Percentiles rank a stretch among this genome's conserved stretches.
Evolutionary conservation across 1,140 invertebrate genomes (phyloP).

Genomic region (Drosophila nasuta): DNA sequence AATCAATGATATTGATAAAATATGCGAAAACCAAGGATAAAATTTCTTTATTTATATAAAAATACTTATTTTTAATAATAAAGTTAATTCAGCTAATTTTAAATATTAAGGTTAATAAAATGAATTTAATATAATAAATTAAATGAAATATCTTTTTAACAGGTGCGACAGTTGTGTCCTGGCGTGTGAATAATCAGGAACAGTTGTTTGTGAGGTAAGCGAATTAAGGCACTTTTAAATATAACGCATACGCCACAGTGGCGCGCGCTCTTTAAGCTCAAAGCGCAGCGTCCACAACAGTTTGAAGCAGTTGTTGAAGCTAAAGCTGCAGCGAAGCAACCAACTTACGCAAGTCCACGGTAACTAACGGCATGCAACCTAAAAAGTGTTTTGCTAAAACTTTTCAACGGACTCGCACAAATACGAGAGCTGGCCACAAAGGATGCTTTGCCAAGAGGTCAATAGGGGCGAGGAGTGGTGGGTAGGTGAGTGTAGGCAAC

Average conservation of each 20-base stretch:
- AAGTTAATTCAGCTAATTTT: too few species aligned
- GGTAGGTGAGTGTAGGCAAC: background rate
- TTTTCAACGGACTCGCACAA: slow-evolving; percentile 56
- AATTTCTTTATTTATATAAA: too few species aligned
- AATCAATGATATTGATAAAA: too few species aligned
- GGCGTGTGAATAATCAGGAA: slow-evolving; percentile 97
- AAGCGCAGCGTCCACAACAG: slow-evolving; percentile 22
- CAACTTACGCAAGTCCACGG: slow-evolving; percentile 73
- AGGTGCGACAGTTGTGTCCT: slow-evolving; percentile 97
- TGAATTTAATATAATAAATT: too few species aligned
- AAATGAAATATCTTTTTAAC: slow-evolving; percentile 57
- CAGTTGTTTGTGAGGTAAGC: slow-evolving; percentile 96
- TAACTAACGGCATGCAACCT: slow-evolving; percentile 78
- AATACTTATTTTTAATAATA: too few species aligned
- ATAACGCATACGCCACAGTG: slow-evolving; percentile 63
- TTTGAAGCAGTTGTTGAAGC: slow-evolving; percentile 9
- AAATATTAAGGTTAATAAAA: too few species aligned
- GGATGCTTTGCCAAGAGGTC: slow-evolving; percentile 37
- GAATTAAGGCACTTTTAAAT: slow-evolving; percentile 13
- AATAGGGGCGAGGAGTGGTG: too few species aligned
- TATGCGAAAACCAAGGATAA: too few species aligned
- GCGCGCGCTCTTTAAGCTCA: slow-evolving; percentile 61
- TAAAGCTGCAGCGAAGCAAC: slow-evolving; percentile 24
- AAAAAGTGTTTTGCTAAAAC: slow-evolving; percentile 79
- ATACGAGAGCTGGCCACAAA: slow-evolving; percentile 51